Evolutionary conservation across 2,797 vertebrate genomes (phyloP).

Genomic region (Coracias cyanogaster): DNA sequence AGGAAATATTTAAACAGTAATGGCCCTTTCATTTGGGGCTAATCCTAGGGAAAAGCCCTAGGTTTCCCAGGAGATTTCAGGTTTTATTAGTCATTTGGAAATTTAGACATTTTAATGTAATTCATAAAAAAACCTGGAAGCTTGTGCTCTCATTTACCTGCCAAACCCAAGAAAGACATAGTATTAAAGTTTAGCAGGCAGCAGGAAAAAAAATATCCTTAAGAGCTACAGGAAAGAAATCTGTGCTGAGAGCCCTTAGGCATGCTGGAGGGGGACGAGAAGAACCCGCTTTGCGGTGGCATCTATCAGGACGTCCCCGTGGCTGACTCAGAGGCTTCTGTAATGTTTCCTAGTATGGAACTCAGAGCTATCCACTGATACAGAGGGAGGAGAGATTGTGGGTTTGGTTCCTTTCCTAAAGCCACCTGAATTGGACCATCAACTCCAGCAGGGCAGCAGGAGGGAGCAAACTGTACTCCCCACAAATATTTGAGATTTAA

Average conservation of each 20-base stretch:
- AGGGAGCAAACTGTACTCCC: not conserved
- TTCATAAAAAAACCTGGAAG: not conserved
- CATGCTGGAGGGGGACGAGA: not conserved
- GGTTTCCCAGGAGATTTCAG: not conserved
- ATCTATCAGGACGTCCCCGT: not conserved
- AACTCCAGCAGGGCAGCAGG: not conserved
- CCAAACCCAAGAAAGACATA: not conserved
- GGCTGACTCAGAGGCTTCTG: not conserved
- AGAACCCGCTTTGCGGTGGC: not conserved
- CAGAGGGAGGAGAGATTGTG: rapidly evolving
- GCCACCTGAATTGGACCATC: not conserved
- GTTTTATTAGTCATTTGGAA: not conserved
- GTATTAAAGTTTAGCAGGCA: not conserved
- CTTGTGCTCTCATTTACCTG: not conserved
- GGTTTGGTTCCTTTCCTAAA: not conserved
- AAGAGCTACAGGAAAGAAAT: not conserved
- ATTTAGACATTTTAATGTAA: not conserved
- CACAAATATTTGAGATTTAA: not conserved
- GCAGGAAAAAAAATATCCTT: not conserved
- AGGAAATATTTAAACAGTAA: not conserved
- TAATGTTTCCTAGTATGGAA: not conserved
- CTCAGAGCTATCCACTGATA: not conserved
- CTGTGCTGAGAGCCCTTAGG: not conserved
- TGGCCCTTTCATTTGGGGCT: not conserved
- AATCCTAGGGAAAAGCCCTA: not conserved